Conservation (phyloP, 2,888 invertebrate genomes). For the Hybos culiciformis region DNA sequence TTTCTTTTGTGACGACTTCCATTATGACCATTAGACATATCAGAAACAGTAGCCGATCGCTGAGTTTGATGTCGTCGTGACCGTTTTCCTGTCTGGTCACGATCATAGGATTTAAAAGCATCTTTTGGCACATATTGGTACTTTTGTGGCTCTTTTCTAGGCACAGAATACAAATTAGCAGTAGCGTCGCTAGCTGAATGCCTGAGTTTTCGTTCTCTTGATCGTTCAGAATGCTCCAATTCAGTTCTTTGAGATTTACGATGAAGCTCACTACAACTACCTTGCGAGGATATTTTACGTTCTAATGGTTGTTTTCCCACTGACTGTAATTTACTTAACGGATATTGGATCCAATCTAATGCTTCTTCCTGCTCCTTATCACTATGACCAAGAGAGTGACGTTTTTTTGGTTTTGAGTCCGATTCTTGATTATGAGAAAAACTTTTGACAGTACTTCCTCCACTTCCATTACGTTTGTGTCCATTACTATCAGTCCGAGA, state of each 20-base stretch:
- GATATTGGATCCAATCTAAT: slow-evolving; percentile 34
- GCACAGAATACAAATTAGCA: slow-evolving; percentile 27
- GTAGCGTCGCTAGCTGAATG: slow-evolving; percentile 34
- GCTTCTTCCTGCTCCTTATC: slow-evolving; percentile 26
- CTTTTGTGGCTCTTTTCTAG: slow-evolving; percentile 25
- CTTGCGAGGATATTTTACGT: slow-evolving; percentile 14
- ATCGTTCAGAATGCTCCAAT: slow-evolving; percentile 14
- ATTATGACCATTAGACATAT: slow-evolving; percentile 26
- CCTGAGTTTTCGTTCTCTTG: slow-evolving; percentile 27
- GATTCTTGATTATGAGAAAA: slow-evolving; percentile 30
- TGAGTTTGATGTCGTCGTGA: slow-evolving; percentile 36
- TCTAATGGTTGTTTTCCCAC: slow-evolving; percentile 23
- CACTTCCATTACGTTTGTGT: slow-evolving; percentile 31
- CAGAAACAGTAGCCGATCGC: slow-evolving; percentile 35
- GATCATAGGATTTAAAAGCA: no score
- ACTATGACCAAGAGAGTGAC: slow-evolving; percentile 33
- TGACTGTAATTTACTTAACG: slow-evolving; percentile 29
- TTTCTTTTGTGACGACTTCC: slow-evolving; percentile 23
- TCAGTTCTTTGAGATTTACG: slow-evolving; percentile 14
- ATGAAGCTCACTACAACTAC: slow-evolving; percentile 20
- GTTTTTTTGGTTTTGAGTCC: slow-evolving; percentile 26
- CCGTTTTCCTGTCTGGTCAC: slow-evolving; percentile 28
- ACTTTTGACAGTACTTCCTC: slow-evolving; percentile 28
- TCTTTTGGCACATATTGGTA: slow-evolving; percentile 32
- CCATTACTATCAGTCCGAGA: slow-evolving; percentile 19